These are phyloP conservation scores for Digitonthophagus gazella DNA, from an alignment of 2,888 invertebrate species.

Conservation along the genomic window DNA sequence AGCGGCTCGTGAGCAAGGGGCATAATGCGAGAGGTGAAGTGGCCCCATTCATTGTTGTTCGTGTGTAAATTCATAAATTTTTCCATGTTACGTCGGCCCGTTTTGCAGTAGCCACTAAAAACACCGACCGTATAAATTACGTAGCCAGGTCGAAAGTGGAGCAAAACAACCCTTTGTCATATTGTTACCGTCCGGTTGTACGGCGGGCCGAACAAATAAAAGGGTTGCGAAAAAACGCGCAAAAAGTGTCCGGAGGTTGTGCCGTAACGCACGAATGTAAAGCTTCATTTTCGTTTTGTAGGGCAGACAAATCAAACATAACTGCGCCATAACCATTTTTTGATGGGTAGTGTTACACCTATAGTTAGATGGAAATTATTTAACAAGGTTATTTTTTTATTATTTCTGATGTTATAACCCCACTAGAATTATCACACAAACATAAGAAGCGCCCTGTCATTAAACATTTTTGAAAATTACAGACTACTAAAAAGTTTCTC, in stretches of 20 bases:
- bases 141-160: conserved; percentile 5
- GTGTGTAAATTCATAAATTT: conserved; percentile 17
- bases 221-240: conserved; percentile 6
- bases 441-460: not conserved
- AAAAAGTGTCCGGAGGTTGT: conserved; percentile 1
- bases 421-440: not conserved
- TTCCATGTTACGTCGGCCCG: conserved; percentile 11
- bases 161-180: conserved; percentile 17
- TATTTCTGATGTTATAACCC: no score
- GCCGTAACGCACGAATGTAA: conserved; percentile 8
- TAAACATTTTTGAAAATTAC: not conserved
- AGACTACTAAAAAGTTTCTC: not conserved
- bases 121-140: conserved; percentile 16
- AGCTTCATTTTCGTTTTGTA: conserved; percentile 10
- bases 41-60: conserved; percentile 15
- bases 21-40: conserved; percentile 20
- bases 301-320: not conserved
- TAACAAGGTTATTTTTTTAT: no score
- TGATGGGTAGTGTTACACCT: no score
- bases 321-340: not conserved
- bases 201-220: conserved; percentile 1
- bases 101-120: conserved; percentile 14
- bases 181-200: conserved; percentile 9
- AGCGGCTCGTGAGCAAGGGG: conserved; percentile 24
- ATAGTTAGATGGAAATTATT: no score